These are phyloP conservation scores for Actenoides lindsayi DNA, from an alignment of 2,113 vertebrate genomes.

Conservation along the genomic window DNA sequence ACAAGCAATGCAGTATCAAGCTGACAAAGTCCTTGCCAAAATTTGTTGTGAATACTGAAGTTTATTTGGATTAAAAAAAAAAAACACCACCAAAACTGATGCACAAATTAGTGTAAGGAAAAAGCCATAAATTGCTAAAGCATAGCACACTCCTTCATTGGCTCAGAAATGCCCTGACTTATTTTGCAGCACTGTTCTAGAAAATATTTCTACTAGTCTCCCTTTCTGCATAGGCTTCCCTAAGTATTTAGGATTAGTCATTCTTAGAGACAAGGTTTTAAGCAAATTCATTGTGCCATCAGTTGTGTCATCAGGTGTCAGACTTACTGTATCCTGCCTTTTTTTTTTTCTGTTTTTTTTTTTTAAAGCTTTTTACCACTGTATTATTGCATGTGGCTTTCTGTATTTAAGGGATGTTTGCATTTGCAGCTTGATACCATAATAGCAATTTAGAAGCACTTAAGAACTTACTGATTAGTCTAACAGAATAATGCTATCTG, in stretches of 20 bases:
- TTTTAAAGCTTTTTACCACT: not conserved
- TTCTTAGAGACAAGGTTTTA: not conserved
- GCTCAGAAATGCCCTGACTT: not conserved
- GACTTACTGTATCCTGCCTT: not conserved
- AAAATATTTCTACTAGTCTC: not conserved
- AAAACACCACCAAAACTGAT: not conserved
- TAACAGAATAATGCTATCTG: not conserved
- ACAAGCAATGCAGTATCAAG: not conserved
- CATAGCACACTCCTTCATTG: not conserved
- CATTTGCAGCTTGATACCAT: not conserved
- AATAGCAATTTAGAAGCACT: not conserved
- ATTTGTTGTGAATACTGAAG: not conserved
- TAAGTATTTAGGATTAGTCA: not conserved
- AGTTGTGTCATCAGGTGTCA: not conserved
- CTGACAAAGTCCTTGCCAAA: not conserved
- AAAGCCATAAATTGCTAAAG: not conserved
- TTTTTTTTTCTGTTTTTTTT: not conserved
- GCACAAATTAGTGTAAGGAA: not conserved
- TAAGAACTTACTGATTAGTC: too few species aligned
- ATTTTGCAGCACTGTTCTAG: not conserved
- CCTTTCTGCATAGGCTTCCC: not conserved
- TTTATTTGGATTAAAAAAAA: not conserved
- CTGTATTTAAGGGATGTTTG: not conserved
- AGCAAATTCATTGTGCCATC: not conserved
- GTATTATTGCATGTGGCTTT: not conserved